phyloP scores from a whole-genome alignment of 2,888 invertebrate genomes.

The Harpagoxenus sublaevis region DNA sequence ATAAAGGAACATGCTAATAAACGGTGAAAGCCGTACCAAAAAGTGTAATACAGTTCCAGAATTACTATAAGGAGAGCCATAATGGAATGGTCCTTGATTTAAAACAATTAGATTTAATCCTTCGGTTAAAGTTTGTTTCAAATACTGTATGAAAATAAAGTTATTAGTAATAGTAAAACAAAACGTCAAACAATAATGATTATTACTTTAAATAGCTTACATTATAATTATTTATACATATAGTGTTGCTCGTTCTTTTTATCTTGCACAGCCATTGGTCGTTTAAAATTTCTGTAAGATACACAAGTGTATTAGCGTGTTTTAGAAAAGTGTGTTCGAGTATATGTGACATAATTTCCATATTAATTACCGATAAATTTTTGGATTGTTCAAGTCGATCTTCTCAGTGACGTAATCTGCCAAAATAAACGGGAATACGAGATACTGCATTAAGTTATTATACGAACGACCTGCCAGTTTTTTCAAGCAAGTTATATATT shows the following conservation, averaged over 20 bases:
- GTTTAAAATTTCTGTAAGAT: conserved; percentile 89
- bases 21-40: conserved; percentile 94
- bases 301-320: background rate
- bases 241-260: conserved; percentile 94
- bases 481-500: conserved; percentile 95
- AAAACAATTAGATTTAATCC: conserved; percentile 87
- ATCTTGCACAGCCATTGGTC: conserved; percentile 96
- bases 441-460: conserved; percentile 98
- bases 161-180: background rate
- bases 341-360: background rate
- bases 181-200: conserved; percentile 20
- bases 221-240: conserved; percentile 91
- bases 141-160: conserved; percentile 87
- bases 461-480: conserved; percentile 94
- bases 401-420: conserved; percentile 91
- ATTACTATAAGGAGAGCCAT: conserved; percentile 97
- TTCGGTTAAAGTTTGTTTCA: conserved; percentile 90
- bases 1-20: conserved; percentile 93
- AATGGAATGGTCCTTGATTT: conserved; percentile 93
- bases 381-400: conserved; percentile 91
- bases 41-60: conserved; percentile 96
- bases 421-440: conserved; percentile 95
- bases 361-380: conserved; percentile 87
- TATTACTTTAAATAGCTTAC: conserved; percentile 86
- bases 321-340: background rate